Conservation (phyloP, 1,140 invertebrate genomes). For the Prorops nasuta region DNA sequence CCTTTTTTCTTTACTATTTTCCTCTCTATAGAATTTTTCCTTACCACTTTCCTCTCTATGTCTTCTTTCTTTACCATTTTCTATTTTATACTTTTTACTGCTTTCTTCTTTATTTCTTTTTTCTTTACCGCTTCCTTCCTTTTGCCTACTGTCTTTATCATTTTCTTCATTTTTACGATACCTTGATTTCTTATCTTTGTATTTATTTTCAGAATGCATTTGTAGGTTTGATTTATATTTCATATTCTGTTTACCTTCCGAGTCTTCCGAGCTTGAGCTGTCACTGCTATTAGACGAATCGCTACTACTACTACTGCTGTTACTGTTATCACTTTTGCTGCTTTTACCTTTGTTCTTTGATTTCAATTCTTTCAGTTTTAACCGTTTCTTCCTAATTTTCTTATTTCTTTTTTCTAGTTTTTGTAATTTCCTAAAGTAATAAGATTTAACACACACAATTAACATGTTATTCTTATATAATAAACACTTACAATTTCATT, state of each 20-base stretch:
- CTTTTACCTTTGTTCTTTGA: not conserved
- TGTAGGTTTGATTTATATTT: too few species aligned
- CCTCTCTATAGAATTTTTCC: not conserved
- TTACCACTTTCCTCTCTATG: not conserved
- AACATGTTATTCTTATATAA: too few species aligned
- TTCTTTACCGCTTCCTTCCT: conserved; percentile 25
- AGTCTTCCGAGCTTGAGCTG: conserved; percentile 2
- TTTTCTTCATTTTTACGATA: conserved; percentile 19
- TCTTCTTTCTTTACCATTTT: conserved; percentile 12
- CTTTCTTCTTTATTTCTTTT: conserved; percentile 16
- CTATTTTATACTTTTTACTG: conserved; percentile 6
- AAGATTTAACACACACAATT: too few species aligned
- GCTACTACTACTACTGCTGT: not conserved
- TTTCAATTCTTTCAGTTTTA: conserved; percentile 55
- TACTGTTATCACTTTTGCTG: not conserved
- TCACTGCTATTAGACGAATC: conserved; percentile 3
- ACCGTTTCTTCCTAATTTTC: conserved; percentile 60
- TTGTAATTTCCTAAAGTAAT: conserved; percentile 67
- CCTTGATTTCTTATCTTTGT: conserved; percentile 12
- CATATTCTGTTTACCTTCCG: too few species aligned
- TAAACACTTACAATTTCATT: too few species aligned
- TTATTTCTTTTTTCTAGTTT: conserved; percentile 68
- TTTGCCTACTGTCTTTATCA: conserved; percentile 2
- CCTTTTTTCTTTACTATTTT: conserved; percentile 11
- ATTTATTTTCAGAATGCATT: too few species aligned